Percentiles rank a stretch among this genome's conserved stretches.
These are phyloP conservation scores for Lasioglossum villosulum DNA, from an alignment of 2,888 invertebrate species.

Conservation along the genomic window DNA sequence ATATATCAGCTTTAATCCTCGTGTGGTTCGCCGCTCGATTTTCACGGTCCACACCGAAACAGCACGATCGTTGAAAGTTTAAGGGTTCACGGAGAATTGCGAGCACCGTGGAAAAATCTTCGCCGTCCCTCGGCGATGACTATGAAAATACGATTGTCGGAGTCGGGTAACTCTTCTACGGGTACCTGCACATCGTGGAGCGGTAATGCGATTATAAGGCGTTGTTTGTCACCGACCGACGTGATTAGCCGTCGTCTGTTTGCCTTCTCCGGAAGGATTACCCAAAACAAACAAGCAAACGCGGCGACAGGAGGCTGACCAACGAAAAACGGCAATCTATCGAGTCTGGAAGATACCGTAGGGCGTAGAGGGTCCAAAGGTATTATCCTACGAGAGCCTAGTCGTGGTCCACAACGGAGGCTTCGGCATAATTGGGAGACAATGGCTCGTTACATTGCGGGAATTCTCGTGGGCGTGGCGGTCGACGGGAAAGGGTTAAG, in stretches of 20 bases:
- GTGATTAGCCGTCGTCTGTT: constrained; percentile 55
- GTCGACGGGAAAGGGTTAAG: constrained; percentile 60
- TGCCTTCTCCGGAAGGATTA: constrained; percentile 42
- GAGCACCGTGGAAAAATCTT: background rate
- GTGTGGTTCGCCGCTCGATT: constrained; percentile 6
- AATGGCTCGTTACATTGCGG: constrained; percentile 77
- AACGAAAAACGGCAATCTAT: background rate
- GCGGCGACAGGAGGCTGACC: background rate
- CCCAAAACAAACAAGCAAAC: constrained; percentile 50
- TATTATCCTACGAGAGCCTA: background rate
- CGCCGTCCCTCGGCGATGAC: background rate
- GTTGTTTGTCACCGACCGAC: constrained; percentile 28
- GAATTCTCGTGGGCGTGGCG: constrained; percentile 55
- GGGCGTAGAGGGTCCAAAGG: background rate
- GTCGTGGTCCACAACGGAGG: constrained; percentile 26
- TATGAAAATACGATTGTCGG: background rate
- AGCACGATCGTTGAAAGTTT: constrained; percentile 31
- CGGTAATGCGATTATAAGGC: constrained; percentile 52
- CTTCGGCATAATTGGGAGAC: constrained; percentile 69
- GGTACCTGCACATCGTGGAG: constrained; percentile 20
- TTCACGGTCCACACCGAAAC: background rate
- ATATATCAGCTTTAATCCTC: constrained; percentile 30
- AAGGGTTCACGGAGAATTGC: constrained; percentile 29
- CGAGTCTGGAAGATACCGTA: background rate
- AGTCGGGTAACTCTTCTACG: background rate